These are phyloP conservation scores for Bursaphelenchus mucronatus DNA, from an alignment of 1,140 invertebrate species.

Conservation along the genomic window DNA sequence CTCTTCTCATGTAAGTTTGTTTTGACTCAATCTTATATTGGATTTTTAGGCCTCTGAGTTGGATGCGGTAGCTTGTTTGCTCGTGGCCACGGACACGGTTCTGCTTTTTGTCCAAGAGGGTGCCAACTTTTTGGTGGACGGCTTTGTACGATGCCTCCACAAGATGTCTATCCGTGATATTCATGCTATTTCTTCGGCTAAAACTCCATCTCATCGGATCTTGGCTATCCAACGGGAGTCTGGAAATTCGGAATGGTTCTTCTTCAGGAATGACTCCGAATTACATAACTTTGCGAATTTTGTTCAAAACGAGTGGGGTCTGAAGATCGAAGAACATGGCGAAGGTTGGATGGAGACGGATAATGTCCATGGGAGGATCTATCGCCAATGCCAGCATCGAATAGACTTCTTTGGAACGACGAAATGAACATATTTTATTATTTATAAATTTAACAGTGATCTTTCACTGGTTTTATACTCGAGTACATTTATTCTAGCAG, in stretches of 20 bases:
- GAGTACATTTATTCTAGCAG: too few species aligned
- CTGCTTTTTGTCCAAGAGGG: conserved; percentile 41
- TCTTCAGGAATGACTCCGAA: conserved; percentile 29
- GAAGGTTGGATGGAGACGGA: too few species aligned
- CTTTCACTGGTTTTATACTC: too few species aligned
- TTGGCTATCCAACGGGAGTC: conserved; percentile 24
- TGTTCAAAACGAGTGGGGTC: too few species aligned
- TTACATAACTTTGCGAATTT: too few species aligned
- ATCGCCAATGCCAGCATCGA: too few species aligned
- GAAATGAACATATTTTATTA: too few species aligned
- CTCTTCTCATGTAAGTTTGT: neutral
- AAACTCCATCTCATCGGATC: conserved; percentile 10
- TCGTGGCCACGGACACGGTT: conserved; percentile 30
- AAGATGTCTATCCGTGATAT: conserved; percentile 28
- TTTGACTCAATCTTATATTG: neutral
- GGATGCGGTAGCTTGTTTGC: conserved; percentile 31
- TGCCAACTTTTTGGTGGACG: conserved; percentile 41
- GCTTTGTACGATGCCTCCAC: conserved; percentile 36
- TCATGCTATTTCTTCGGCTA: conserved; percentile 11
- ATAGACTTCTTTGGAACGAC: too few species aligned
- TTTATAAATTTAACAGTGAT: too few species aligned
- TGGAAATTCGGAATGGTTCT: conserved; percentile 28
- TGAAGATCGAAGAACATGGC: too few species aligned
- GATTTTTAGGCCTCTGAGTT: conserved; percentile 26
- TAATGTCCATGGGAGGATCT: too few species aligned